A percentile compares a stretch with the other conserved stretches of the same genome.
Conservation (phyloP, 37 sponge, comb jelly and placozoan genomes). For the Ianthella basta region DNA sequence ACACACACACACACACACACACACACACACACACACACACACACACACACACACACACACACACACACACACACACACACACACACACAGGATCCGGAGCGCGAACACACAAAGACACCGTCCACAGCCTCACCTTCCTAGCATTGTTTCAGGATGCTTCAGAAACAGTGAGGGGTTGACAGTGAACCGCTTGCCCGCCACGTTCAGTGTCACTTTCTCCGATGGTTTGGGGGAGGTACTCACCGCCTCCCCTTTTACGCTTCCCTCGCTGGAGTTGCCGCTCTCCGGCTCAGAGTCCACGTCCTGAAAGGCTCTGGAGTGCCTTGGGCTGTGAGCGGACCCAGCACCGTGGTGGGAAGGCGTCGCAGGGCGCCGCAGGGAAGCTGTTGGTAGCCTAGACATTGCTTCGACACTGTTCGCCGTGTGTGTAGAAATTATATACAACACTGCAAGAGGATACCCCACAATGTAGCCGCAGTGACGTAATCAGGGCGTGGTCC, state of each 20-base stretch:
- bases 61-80: too few relatives aligned
- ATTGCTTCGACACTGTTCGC: too few relatives aligned
- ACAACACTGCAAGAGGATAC: too few relatives aligned
- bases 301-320: constrained; percentile 14
- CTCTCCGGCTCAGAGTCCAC: constrained; percentile 15
- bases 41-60: too few relatives aligned
- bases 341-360: background rate
- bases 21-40: too few relatives aligned
- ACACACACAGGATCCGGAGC: too few relatives aligned
- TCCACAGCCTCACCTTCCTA: constrained; percentile 76
- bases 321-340: background rate
- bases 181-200: constrained; percentile 61
- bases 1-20: too few relatives aligned
- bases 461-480: too few relatives aligned
- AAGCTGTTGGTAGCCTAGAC: too few relatives aligned
- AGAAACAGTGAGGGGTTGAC: constrained; percentile 57
- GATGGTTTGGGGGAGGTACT: background rate
- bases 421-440: too few relatives aligned
- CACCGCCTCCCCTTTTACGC: background rate
- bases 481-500: too few relatives aligned
- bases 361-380: too few relatives aligned
- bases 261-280: constrained; percentile 1
- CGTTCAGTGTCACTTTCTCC: constrained; percentile 60
- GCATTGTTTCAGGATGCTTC: constrained; percentile 87
- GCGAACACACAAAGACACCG: background rate